These are phyloP conservation scores for Coleophora flavipennella DNA, from an alignment of 2,888 invertebrate genomes.

Conservation along the genomic window DNA sequence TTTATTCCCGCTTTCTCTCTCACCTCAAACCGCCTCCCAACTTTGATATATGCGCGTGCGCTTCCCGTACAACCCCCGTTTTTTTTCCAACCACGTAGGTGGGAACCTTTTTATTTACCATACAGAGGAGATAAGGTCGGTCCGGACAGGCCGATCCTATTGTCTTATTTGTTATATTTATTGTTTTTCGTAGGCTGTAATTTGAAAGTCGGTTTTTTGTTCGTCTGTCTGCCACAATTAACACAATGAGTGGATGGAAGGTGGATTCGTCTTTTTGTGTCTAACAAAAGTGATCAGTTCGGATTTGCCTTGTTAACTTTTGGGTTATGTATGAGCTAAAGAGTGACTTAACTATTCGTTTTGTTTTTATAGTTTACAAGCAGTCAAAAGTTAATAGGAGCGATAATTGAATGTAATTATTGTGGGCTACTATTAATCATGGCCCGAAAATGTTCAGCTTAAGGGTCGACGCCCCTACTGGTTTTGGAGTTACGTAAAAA, in stretches of 20 bases:
- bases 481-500: no score
- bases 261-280: slow-evolving; percentile 21
- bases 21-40: slow-evolving; percentile 1
- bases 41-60: slow-evolving; percentile 26
- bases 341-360: not conserved
- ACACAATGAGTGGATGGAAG: slow-evolving; percentile 30
- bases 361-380: not conserved
- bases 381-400: no score
- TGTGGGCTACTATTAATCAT: not conserved
- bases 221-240: slow-evolving; percentile 40
- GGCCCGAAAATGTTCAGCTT: no score
- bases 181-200: slow-evolving; percentile 40
- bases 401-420: no score
- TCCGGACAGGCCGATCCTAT: slow-evolving; percentile 22
- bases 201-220: slow-evolving; percentile 45
- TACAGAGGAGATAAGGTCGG: slow-evolving; percentile 30
- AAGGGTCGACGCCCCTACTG: no score
- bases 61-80: slow-evolving; percentile 27
- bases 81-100: slow-evolving; percentile 36
- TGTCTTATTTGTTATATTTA: slow-evolving; percentile 33
- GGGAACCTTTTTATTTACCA: slow-evolving; percentile 47
- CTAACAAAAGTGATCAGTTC: slow-evolving; percentile 18
- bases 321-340: slow-evolving; percentile 8
- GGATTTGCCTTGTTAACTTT: slow-evolving; percentile 12
- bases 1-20: slow-evolving; percentile 10